These are phyloP conservation scores for Achlya flavicornis DNA, from an alignment of 2,888 invertebrate genomes.

Conservation along the genomic window DNA sequence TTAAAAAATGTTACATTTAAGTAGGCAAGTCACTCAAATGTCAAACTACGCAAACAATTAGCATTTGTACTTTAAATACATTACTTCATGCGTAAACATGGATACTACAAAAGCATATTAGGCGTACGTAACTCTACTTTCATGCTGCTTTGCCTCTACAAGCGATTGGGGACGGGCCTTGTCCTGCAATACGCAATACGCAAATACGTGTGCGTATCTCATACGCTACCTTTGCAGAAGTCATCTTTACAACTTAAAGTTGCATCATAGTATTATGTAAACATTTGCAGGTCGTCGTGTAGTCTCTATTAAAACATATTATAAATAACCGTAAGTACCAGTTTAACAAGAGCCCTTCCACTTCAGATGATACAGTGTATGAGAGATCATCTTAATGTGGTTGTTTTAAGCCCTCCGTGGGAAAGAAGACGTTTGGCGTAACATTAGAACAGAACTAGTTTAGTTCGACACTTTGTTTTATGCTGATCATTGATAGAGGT, in stretches of 20 bases:
- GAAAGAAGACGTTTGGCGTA: conserved; percentile 42
- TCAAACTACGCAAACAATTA: background rate
- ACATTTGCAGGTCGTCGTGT: conserved; percentile 58
- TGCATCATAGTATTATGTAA: conserved; percentile 62
- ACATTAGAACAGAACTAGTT: conserved; percentile 34
- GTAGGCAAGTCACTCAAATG: background rate
- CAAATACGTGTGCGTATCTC: conserved; percentile 4
- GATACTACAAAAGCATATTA: background rate
- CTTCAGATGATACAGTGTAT: conserved; percentile 11
- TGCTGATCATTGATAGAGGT: conserved; percentile 43
- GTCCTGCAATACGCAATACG: conserved; percentile 10
- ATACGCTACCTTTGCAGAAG: conserved; percentile 10
- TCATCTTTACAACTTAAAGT: conserved; percentile 34
- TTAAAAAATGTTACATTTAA: background rate
- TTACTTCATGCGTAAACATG: conserved; percentile 1
- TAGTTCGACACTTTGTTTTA: conserved; percentile 45
- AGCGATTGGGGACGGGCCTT: background rate
- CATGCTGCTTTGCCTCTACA: background rate
- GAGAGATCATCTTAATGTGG: conserved; percentile 30
- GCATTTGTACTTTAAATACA: background rate
- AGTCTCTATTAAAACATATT: conserved; percentile 59
- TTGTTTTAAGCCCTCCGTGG: conserved; percentile 42
- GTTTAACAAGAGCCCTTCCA: conserved; percentile 34
- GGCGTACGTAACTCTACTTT: background rate
- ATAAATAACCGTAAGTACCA: conserved; percentile 42